Evolutionary conservation across 2,113 vertebrate genomes (phyloP), one percentile per base, ranked within the genome.

Genomic region (Chionis minor): DNA sequence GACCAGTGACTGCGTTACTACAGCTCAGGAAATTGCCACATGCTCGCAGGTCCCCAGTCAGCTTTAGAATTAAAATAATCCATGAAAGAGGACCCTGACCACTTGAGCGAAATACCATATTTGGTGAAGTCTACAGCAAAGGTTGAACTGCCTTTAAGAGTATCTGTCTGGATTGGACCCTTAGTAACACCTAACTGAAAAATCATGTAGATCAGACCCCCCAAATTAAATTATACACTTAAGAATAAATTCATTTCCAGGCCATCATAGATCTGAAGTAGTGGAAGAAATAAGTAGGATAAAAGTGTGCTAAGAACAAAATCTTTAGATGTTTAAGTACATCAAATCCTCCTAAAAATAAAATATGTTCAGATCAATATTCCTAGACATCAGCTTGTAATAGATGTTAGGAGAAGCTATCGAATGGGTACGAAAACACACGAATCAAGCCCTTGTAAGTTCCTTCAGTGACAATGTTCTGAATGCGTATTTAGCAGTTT

Each of bases 341-440:
- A 93, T 94, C 58, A 95, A 30, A 79, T 87, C 21, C 52, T 87
- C 81, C 90, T 94, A 97, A 83, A 35, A 74, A 94, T 94, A 96
- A 97, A 97, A 95, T 95, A 90, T 80, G 26, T 91, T 96, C 44
- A 3, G 80, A 95, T 98, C 95, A 95, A 96, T 97, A 97, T 87
- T 70, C 18, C 65, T 56, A 47, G 75, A 95, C 69, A 82, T 86
- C 61, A 96, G 47, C 59, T 90, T 86, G 72, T 92, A 94, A 97
- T 69, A 96, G 73, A 90, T 94, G 38, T 67, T 93, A 69, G 65
- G 71, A 89, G 91, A 96, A 92, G 67, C 61, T 96, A 87, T 95
- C 70, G 81, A 97, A 69, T 3, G 33, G 30, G 52, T 54, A 40
- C 67, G 72, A 81, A 94, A 62, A 74, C 14, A 72, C 23, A 95